Evolutionary conservation across 2,113 vertebrate genomes (phyloP).

Genomic region (Brachypodius melanocephalos): DNA sequence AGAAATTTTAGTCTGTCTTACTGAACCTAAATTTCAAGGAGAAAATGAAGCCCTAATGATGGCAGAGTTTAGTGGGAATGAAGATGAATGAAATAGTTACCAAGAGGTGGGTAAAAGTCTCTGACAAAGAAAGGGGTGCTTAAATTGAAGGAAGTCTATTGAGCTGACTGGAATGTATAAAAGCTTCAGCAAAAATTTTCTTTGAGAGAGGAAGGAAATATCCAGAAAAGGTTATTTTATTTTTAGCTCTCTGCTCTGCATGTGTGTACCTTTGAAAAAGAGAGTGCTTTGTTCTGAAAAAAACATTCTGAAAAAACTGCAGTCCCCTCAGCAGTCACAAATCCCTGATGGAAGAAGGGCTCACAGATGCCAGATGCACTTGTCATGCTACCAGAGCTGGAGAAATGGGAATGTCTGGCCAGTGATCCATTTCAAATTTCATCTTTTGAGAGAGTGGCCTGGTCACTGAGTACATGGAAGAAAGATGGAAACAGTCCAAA

Average conservation of each 20-base stretch:
- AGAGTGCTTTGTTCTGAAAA: constrained; percentile 21
- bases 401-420: constrained; percentile 35
- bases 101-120: neutral
- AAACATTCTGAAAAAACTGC: neutral
- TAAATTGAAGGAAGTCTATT: neutral
- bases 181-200: neutral
- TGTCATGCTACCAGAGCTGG: constrained; percentile 32
- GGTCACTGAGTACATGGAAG: neutral
- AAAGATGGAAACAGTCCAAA: neutral
- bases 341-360: constrained; percentile 24
- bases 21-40: neutral
- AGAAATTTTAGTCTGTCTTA: neutral
- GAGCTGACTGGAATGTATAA: neutral
- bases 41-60: neutral
- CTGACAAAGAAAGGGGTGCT: neutral
- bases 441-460: neutral
- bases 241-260: constrained; percentile 31
- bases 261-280: constrained; percentile 36
- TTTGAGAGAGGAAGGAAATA: neutral
- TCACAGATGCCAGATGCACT: constrained; percentile 42
- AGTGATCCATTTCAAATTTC: constrained; percentile 40
- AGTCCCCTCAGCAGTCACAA: constrained; percentile 1
- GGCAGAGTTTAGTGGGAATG: neutral
- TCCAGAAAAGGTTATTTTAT: constrained; percentile 22
- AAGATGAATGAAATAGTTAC: neutral